Conservation (phyloP, 2,888 invertebrate genomes). For the Pelosia muscerda region DNA sequence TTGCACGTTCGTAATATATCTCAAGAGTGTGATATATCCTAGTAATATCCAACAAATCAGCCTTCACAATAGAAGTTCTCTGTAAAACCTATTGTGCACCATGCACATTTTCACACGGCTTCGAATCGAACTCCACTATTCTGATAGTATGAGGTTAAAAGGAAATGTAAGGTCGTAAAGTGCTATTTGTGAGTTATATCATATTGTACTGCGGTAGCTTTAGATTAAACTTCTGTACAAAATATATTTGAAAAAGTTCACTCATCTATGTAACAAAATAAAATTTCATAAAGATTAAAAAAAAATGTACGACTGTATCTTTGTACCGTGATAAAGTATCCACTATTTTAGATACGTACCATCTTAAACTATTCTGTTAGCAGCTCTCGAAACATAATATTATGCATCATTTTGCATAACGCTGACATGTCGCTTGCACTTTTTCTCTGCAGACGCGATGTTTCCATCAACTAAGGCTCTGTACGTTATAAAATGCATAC, state of each 20-base stretch:
- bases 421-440: conserved; percentile 60
- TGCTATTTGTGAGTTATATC: not conserved
- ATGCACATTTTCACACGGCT: conserved; percentile 49
- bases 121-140: conserved; percentile 20
- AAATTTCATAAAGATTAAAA: not conserved
- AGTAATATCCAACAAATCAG: conserved; percentile 59
- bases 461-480: conserved; percentile 40
- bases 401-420: conserved; percentile 53
- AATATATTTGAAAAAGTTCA: not conserved
- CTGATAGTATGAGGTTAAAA: conserved; percentile 32
- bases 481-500: conserved; percentile 60
- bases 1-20: conserved; percentile 43
- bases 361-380: conserved; percentile 42
- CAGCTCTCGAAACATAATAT: conserved; percentile 37
- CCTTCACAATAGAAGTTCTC: conserved; percentile 57
- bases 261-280: not conserved
- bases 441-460: conserved; percentile 59
- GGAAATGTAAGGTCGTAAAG: conserved; percentile 38
- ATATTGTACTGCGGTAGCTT: not conserved
- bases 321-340: conserved; percentile 10
- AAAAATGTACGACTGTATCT: not conserved
- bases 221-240: not conserved
- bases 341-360: conserved; percentile 26
- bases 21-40: conserved; percentile 52
- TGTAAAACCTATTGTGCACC: conserved; percentile 52